Conservation (phyloP, 2,888 invertebrate species). For the Leptarthrus brevirostris region DNA sequence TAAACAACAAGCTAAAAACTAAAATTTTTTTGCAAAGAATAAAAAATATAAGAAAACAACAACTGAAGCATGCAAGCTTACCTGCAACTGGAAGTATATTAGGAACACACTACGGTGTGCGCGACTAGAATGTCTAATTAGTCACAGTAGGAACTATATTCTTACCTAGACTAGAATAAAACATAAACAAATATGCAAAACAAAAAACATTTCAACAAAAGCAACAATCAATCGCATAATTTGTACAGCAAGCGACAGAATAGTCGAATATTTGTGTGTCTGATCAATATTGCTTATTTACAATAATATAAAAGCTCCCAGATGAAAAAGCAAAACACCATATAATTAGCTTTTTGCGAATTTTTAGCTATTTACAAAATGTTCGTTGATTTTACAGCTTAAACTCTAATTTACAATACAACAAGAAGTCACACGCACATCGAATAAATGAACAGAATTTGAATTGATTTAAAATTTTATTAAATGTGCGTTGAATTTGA, state of each 20-base stretch:
- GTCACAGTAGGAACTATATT: neutral
- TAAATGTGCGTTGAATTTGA: conserved; percentile 21
- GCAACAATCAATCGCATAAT: too few relatives aligned
- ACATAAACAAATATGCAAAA: neutral
- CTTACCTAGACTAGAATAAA: conserved; percentile 23
- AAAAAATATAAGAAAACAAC: neutral
- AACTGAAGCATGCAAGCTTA: conserved; percentile 51
- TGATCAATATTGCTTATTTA: conserved; percentile 18
- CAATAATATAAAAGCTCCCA: conserved; percentile 25
- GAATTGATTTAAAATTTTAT: neutral
- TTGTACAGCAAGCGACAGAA: conserved; percentile 18
- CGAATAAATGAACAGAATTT: conserved; percentile 9
- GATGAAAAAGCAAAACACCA: conserved; percentile 51
- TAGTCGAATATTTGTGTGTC: conserved; percentile 4
- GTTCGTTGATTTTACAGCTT: conserved; percentile 7
- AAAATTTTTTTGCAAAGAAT: neutral
- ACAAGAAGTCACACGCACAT: neutral
- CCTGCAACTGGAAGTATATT: conserved; percentile 46
- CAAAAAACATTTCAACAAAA: conserved; percentile 7
- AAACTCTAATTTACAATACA: neutral
- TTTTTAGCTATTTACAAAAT: conserved; percentile 24
- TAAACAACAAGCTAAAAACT: neutral
- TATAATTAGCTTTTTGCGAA: conserved; percentile 48
- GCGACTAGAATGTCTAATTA: conserved; percentile 12
- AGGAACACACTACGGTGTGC: conserved; percentile 34